Conservation (phyloP, 2,797 vertebrate genomes). For the Rhynchotus rufescens region DNA sequence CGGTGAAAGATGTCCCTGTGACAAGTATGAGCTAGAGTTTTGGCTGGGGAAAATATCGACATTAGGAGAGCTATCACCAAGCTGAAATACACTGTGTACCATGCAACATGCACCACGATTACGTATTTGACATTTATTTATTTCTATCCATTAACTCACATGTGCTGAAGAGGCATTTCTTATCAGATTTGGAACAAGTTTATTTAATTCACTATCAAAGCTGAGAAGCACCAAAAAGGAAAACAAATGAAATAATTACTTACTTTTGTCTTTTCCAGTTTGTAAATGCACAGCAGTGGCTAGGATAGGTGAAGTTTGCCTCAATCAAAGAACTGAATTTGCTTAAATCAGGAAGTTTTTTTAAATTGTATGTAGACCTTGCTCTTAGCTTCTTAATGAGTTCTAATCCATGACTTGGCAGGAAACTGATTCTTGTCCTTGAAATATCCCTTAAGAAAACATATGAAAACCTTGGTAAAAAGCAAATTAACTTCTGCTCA, state of each 20-base stretch:
- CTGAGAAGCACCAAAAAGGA: not conserved
- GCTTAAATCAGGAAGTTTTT: conserved; percentile 91
- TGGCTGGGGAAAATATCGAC: not conserved
- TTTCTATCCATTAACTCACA: not conserved
- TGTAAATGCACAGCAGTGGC: conserved; percentile 96
- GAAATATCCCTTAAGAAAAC: conserved; percentile 90
- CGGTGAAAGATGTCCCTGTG: not conserved
- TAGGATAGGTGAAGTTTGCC: conserved; percentile 93
- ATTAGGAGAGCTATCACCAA: not conserved
- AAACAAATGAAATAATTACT: conserved; percentile 51
- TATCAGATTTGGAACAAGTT: not conserved
- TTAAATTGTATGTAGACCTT: conserved; percentile 86
- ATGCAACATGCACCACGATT: not conserved
- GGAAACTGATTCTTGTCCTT: conserved; percentile 86
- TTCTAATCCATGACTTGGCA: conserved; percentile 87
- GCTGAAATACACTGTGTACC: not conserved
- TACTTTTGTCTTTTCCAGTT: conserved; percentile 86
- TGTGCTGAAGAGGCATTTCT: not conserved
- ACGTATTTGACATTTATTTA: not conserved
- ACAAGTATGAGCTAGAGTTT: not conserved
- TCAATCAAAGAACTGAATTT: conserved; percentile 85
- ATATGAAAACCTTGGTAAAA: conserved; percentile 31
- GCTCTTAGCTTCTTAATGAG: conserved; percentile 88
- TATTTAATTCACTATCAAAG: conserved; percentile 18
- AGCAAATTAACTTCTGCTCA: not conserved